Percentiles rank a stretch among this genome's conserved stretches.
These are phyloP conservation scores for Aleiodes sp. DNA, from an alignment of 1,140 invertebrate genomes.

Conservation along the genomic window DNA sequence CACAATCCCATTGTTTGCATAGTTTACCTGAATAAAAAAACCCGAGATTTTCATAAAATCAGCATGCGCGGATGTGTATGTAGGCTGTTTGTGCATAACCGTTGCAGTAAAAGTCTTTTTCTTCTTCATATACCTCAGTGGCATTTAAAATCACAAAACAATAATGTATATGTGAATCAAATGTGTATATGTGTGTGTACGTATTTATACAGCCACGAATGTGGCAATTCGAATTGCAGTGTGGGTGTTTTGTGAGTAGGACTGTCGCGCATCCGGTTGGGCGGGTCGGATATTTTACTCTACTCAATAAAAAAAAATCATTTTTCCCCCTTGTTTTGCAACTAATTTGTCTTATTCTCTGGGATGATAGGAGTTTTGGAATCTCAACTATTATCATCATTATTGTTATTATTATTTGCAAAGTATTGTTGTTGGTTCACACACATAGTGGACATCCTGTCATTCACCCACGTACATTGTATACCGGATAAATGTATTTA, in stretches of 20 bases:
- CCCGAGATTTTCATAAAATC: too few species aligned
- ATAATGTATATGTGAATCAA: not conserved
- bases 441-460: slow-evolving; percentile 1
- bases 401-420: not conserved
- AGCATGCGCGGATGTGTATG: too few species aligned
- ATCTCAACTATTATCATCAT: not conserved
- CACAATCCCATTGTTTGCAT: too few species aligned
- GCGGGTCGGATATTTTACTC: slow-evolving; percentile 34
- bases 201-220: not conserved
- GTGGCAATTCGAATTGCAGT: slow-evolving; percentile 22
- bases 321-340: too few species aligned
- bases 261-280: slow-evolving; percentile 37
- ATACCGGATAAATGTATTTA: not conserved
- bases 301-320: slow-evolving; percentile 28
- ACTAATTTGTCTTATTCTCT: not conserved
- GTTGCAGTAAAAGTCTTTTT: too few species aligned
- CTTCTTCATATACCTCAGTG: too few species aligned
- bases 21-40: too few species aligned
- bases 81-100: too few species aligned
- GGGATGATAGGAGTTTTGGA: not conserved
- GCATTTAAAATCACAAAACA: too few species aligned
- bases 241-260: slow-evolving; percentile 17
- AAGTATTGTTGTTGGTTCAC: not conserved
- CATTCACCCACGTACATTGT: not conserved
- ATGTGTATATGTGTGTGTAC: not conserved